These are phyloP conservation scores for Myotis findleyi DNA, from an alignment of 2,797 vertebrate species.

Conservation along the genomic window DNA sequence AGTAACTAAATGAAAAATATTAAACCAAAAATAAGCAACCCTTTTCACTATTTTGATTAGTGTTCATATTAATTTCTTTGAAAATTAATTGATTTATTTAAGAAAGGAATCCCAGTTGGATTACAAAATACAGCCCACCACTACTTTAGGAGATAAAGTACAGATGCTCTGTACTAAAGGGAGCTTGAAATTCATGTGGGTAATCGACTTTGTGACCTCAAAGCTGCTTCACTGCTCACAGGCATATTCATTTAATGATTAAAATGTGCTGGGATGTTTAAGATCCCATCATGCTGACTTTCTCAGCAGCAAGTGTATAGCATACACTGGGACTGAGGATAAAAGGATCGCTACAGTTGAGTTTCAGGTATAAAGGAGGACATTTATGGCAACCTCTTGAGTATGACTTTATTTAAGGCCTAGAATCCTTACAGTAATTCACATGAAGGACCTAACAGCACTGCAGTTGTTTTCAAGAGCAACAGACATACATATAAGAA, in stretches of 20 bases:
- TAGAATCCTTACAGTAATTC: rapidly evolving
- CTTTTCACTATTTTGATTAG: not conserved
- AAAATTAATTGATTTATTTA: not conserved
- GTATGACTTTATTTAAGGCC: not conserved
- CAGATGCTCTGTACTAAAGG: constrained; percentile 4
- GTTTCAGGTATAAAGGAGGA: not conserved
- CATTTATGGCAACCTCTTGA: constrained; percentile 36
- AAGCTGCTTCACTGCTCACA: constrained; percentile 22
- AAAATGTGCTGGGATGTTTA: constrained; percentile 67
- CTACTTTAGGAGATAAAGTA: constrained; percentile 9
- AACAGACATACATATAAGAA: not conserved
- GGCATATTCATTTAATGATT: not conserved
- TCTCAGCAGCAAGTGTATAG: not conserved
- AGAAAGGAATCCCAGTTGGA: not conserved
- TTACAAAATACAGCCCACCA: constrained; percentile 26
- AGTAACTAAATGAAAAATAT: not conserved
- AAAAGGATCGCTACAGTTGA: not conserved
- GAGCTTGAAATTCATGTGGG: constrained; percentile 24
- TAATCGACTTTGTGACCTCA: constrained; percentile 36
- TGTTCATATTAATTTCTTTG: constrained; percentile 3
- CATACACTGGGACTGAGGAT: not conserved
- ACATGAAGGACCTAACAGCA: not conserved
- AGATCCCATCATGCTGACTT: not conserved
- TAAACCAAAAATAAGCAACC: not conserved
- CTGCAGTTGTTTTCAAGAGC: not conserved